Evolutionary conservation across 2,113 vertebrate genomes (phyloP).

Genomic region (Phaethornis superciliosus): DNA sequence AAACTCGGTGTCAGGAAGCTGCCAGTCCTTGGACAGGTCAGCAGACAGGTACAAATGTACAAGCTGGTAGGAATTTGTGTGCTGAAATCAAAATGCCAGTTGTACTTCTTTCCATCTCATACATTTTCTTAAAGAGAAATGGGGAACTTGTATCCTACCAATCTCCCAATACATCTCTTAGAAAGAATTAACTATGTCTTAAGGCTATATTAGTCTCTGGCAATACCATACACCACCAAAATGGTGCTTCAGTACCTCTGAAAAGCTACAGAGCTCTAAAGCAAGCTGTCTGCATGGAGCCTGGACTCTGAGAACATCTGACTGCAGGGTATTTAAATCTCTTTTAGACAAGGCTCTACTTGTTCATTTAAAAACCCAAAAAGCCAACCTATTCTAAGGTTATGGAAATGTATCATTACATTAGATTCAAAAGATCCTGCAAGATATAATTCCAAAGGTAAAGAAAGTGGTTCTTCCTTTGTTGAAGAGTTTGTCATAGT

Average conservation of each 20-base stretch:
- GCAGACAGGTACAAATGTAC: slow-evolving; percentile 86
- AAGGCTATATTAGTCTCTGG: neutral
- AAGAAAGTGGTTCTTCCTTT: neutral
- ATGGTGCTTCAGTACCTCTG: neutral
- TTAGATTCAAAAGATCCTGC: neutral
- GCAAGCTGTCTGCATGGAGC: neutral
- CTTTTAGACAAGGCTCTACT: slow-evolving; percentile 16
- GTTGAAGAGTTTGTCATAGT: neutral
- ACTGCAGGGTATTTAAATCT: slow-evolving; percentile 8
- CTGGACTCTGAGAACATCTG: neutral
- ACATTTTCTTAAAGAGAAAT: neutral
- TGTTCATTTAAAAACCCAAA: neutral
- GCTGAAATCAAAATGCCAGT: neutral
- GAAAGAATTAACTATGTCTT: neutral
- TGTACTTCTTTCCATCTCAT: neutral
- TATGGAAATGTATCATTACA: neutral
- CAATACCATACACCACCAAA: neutral
- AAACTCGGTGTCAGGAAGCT: slow-evolving; percentile 93
- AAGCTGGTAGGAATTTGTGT: neutral
- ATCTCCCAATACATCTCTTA: neutral
- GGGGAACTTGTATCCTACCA: neutral
- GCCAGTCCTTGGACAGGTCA: slow-evolving; percentile 94
- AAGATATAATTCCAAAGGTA: neutral
- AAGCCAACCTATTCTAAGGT: neutral
- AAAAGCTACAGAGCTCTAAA: neutral